Evolutionary conservation across 1,140 invertebrate genomes (phyloP).

Genomic region (Hypothenemus hampei): DNA sequence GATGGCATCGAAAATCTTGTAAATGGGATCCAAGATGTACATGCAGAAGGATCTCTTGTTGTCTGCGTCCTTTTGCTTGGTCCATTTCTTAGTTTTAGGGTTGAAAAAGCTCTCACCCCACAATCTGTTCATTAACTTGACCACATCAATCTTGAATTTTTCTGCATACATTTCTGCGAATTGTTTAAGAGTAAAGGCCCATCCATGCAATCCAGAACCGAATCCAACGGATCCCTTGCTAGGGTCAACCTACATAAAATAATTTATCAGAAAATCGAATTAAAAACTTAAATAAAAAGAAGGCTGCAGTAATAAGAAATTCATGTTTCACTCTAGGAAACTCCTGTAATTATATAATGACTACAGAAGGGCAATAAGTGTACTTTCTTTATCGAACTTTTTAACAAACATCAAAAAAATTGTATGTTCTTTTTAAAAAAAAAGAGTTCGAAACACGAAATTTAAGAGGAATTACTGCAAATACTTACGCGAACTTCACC

Average conservation of each 20-base stretch:
- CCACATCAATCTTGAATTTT: slow-evolving; percentile 97
- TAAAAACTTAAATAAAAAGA: slow-evolving; percentile 8
- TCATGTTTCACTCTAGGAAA: slow-evolving; percentile 36
- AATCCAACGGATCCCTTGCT: slow-evolving; percentile 98
- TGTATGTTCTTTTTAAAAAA: neutral
- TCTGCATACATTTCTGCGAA: slow-evolving; percentile 98
- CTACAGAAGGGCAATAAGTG: slow-evolving; percentile 37
- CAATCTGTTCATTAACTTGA: slow-evolving; percentile 93
- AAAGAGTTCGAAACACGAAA: slow-evolving; percentile 2
- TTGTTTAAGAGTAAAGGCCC: slow-evolving; percentile 99
- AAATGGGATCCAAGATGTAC: slow-evolving; percentile 98
- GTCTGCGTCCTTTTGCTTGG: slow-evolving; percentile 80
- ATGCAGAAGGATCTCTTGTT: slow-evolving; percentile 97
- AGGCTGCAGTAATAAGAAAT: neutral
- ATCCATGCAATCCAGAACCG: slow-evolving; percentile 97
- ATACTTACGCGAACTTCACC: slow-evolving; percentile 84
- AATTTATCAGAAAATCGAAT: neutral
- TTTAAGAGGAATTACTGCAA: neutral
- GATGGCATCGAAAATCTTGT: slow-evolving; percentile 96
- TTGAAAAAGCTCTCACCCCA: slow-evolving; percentile 99
- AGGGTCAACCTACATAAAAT: slow-evolving; percentile 70
- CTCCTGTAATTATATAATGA: slow-evolving; percentile 30
- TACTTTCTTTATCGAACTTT: slow-evolving; percentile 32
- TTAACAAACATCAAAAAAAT: slow-evolving; percentile 14
- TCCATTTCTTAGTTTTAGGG: slow-evolving; percentile 96